Evolutionary conservation across 2,797 vertebrate species (phyloP), one percentile per base, ranked within the genome.

Genomic region (Enteromius unitaeniatus): DNA sequence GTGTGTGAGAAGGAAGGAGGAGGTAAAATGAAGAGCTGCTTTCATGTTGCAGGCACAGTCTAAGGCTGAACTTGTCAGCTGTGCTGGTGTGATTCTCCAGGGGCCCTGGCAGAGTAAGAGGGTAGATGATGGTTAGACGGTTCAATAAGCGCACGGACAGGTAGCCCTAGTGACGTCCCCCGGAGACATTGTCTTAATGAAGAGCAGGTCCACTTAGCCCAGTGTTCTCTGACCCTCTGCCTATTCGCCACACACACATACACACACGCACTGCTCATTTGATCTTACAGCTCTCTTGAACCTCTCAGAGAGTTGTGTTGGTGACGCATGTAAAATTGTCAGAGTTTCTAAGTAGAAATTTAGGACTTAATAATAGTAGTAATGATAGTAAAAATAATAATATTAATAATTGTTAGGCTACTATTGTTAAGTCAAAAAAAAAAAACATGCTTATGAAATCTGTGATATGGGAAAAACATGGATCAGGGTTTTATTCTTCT

Each of bases 121-220:
- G 93, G 88, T 93, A 91, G 90, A 94, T 90, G 93, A 95, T 94
- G 95, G 96, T 96, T 96, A 97, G 96, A 91, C 92, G 68, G 96
- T 96, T 97, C 96, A 96, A 95, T 97, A 97, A 96, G 93, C 95
- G 95, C 93, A 93, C 93, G 96, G 96, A 97, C 97, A 99, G 97
- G 96, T 98, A 97, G 95, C 94, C 92, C 96, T 89, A 86, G 94
- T 96, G 96, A 95, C 94, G 88, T 95, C 95, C 96, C 96, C 96
- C 89, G 87, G 95, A 95, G 96, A 95, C 93, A 90, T 88, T 87
- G 94, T 93, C 92, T 97, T 98, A 98, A 98, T 97, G 96, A 97
- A 97, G 96, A 97, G 96, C 96, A 97, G 95, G 95, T 95, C 96
- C 97, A 95, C 96, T 96, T 95, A 95, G 95, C 94, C 96, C 95